phyloP scores from a whole-genome alignment of 2,888 invertebrate genomes.

The Epicampocera succincta region DNA sequence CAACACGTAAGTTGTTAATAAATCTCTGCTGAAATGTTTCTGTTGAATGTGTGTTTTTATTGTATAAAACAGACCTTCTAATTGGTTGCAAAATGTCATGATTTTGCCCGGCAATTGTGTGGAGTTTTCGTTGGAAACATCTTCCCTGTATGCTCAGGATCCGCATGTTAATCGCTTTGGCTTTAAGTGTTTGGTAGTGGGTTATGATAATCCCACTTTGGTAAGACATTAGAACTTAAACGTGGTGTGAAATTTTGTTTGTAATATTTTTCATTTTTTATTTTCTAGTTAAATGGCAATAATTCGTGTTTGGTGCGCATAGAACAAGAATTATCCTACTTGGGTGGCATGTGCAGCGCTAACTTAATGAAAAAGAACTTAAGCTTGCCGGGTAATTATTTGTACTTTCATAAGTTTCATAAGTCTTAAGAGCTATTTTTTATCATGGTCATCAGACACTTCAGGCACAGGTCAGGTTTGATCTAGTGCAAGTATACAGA shows the following conservation, averaged over 20 bases:
- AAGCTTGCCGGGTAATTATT: slow-evolving; percentile 83
- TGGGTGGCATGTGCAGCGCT: slow-evolving; percentile 95
- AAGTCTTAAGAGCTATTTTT: not conserved
- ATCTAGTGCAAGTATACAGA: no score
- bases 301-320: slow-evolving; percentile 84
- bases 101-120: slow-evolving; percentile 96
- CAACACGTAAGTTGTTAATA: slow-evolving; percentile 82
- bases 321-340: slow-evolving; percentile 94
- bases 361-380: slow-evolving; percentile 93
- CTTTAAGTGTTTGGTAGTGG: slow-evolving; percentile 91
- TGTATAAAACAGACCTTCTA: slow-evolving; percentile 75
- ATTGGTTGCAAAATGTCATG: slow-evolving; percentile 93
- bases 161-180: slow-evolving; percentile 90
- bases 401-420: not conserved
- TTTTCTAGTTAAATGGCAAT: slow-evolving; percentile 77
- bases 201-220: slow-evolving; percentile 88
- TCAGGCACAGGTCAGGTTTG: no score
- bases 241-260: no score
- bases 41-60: not conserved
- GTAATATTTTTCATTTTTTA: not conserved
- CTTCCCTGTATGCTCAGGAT: slow-evolving; percentile 96
- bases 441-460: not conserved
- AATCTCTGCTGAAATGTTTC: no score
- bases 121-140: slow-evolving; percentile 96
- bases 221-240: no score